These are phyloP conservation scores for Pandemis corylana DNA, from an alignment of 2,888 invertebrate genomes.

Conservation along the genomic window DNA sequence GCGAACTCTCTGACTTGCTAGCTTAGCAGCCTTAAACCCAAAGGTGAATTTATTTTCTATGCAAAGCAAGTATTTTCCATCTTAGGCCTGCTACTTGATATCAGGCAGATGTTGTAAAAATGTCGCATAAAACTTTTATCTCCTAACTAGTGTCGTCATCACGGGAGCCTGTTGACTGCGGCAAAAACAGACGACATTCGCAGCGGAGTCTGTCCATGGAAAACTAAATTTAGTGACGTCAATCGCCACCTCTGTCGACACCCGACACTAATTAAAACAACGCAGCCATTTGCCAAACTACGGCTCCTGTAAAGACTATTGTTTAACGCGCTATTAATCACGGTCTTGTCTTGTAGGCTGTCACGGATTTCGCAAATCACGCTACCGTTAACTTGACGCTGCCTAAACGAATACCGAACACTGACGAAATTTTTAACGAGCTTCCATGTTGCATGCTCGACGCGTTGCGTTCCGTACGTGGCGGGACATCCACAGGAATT, in stretches of 20 bases:
- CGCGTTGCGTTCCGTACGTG: conserved; percentile 14
- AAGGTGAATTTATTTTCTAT: too few species aligned
- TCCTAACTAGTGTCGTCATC: conserved; percentile 22
- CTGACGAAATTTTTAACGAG: conserved; percentile 18
- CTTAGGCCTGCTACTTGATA: too few species aligned
- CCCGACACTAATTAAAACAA: conserved; percentile 57
- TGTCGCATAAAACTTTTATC: not conserved
- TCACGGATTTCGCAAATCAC: conserved; percentile 38
- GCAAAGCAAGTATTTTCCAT: too few species aligned
- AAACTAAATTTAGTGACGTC: conserved; percentile 6
- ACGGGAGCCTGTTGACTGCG: conserved; percentile 18
- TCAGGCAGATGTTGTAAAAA: too few species aligned
- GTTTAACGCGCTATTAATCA: conserved; percentile 48
- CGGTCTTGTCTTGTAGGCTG: conserved; percentile 35
- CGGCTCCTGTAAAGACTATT: conserved; percentile 47
- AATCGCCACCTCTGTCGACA: conserved; percentile 44
- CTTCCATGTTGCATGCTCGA: conserved; percentile 3
- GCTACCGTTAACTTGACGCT: conserved; percentile 30
- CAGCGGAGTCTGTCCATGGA: not conserved
- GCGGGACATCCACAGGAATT: not conserved
- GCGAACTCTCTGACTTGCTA: too few species aligned
- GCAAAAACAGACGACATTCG: not conserved
- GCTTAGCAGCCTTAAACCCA: too few species aligned
- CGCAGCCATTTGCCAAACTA: conserved; percentile 50
- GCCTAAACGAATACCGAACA: conserved; percentile 30